phyloP scores from a whole-genome alignment of 2,888 invertebrate genomes.

The Scaptomyza reducta region DNA sequence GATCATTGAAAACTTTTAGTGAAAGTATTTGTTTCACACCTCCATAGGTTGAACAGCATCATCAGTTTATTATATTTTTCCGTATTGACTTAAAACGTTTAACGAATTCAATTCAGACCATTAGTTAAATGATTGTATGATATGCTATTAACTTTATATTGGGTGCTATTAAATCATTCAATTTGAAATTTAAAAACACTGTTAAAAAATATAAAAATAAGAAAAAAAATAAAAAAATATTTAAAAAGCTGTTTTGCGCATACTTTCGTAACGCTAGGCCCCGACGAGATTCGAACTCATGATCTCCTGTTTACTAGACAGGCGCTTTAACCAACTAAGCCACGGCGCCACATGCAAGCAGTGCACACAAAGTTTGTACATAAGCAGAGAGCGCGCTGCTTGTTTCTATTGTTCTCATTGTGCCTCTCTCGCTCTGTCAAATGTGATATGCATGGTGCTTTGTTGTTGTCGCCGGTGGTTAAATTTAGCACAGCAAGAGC shows the following conservation, averaged over 20 bases:
- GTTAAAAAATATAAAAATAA: not conserved
- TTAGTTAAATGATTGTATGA: not conserved
- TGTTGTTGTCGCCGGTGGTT: slow-evolving; percentile 19
- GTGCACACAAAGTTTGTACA: slow-evolving; percentile 27
- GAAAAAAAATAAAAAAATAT: not conserved
- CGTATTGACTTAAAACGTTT: not conserved
- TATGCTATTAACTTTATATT: too few species aligned
- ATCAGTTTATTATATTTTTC: slow-evolving; percentile 9
- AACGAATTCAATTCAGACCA: too few species aligned
- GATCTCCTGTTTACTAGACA: slow-evolving; percentile 85
- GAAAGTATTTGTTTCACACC: slow-evolving; percentile 49
- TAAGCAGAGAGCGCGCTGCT: slow-evolving; percentile 17
- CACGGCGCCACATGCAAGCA: slow-evolving; percentile 80
- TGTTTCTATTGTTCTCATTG: slow-evolving; percentile 2
- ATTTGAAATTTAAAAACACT: not conserved
- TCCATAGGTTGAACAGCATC: slow-evolving; percentile 15
- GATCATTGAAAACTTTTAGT: slow-evolving; percentile 44
- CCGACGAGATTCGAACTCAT: slow-evolving; percentile 84
- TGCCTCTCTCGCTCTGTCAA: slow-evolving; percentile 7
- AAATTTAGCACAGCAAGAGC: slow-evolving; percentile 46
- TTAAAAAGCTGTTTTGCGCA: not conserved
- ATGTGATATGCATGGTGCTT: not conserved
- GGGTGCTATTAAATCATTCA: not conserved
- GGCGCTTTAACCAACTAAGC: slow-evolving; percentile 85
- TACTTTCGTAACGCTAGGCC: slow-evolving; percentile 69